Conservation (phyloP, 2,888 invertebrate species). For the Crematogaster levior region DNA sequence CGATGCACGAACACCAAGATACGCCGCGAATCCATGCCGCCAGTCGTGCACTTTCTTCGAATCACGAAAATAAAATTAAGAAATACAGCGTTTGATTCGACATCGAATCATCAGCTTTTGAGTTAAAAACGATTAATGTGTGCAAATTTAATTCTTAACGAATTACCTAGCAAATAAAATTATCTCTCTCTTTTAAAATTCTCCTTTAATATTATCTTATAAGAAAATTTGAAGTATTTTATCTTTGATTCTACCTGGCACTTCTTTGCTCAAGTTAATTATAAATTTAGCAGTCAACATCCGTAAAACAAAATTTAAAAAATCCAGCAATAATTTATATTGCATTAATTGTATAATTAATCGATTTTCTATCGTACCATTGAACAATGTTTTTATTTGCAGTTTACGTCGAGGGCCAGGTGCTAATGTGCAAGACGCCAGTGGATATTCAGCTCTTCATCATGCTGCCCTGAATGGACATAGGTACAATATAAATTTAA, state of each 20-base stretch:
- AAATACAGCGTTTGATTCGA: not conserved
- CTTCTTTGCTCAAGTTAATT: not conserved
- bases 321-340: not conserved
- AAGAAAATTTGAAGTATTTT: not conserved
- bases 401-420: slow-evolving; percentile 96
- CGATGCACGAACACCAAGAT: slow-evolving; percentile 53
- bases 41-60: not conserved
- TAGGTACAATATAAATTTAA: slow-evolving; percentile 88
- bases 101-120: not conserved
- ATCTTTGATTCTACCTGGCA: not conserved
- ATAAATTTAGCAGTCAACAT: not conserved
- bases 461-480: slow-evolving; percentile 97
- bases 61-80: not conserved
- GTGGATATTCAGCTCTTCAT: slow-evolving; percentile 97
- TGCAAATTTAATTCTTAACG: not conserved
- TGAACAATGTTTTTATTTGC: slow-evolving; percentile 66
- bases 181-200: no score
- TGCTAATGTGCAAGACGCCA: slow-evolving; percentile 96
- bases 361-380: slow-evolving; percentile 1
- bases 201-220: not conserved
- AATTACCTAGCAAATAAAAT: not conserved
- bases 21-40: not conserved
- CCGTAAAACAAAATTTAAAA: not conserved
- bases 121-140: not conserved
- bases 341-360: not conserved